These are phyloP conservation scores for Brachyopa scutellaris DNA, from an alignment of 2,888 invertebrate species.

Conservation along the genomic window DNA sequence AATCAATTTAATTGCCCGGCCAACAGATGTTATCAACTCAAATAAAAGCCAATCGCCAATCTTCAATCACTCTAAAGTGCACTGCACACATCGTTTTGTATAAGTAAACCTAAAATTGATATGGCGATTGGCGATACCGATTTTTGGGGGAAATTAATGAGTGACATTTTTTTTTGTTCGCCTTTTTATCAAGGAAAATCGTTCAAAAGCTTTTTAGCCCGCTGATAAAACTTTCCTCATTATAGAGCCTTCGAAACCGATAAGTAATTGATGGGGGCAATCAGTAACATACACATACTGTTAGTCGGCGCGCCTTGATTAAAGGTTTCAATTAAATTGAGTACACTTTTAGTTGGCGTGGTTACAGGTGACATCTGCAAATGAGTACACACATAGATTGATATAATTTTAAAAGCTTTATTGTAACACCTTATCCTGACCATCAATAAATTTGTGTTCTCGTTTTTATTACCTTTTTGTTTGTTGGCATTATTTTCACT, in stretches of 20 bases:
- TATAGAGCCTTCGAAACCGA: background rate
- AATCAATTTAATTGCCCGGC: background rate
- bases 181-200: background rate
- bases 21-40: background rate
- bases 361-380: background rate
- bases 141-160: no score
- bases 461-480: background rate
- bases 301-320: background rate
- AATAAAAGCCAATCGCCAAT: background rate
- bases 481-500: background rate
- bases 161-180: no score
- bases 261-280: slow-evolving; percentile 1
- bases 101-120: background rate
- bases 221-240: no score
- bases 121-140: background rate
- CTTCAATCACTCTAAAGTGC: background rate
- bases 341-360: background rate
- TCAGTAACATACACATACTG: background rate
- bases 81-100: background rate
- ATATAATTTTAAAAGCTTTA: background rate
- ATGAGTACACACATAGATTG: background rate
- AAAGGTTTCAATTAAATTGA: background rate
- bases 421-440: background rate
- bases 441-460: background rate
- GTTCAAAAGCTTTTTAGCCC: background rate